phyloP scores from a whole-genome alignment of 2,888 invertebrate genomes.

The Drosophila parthenogenetica region DNA sequence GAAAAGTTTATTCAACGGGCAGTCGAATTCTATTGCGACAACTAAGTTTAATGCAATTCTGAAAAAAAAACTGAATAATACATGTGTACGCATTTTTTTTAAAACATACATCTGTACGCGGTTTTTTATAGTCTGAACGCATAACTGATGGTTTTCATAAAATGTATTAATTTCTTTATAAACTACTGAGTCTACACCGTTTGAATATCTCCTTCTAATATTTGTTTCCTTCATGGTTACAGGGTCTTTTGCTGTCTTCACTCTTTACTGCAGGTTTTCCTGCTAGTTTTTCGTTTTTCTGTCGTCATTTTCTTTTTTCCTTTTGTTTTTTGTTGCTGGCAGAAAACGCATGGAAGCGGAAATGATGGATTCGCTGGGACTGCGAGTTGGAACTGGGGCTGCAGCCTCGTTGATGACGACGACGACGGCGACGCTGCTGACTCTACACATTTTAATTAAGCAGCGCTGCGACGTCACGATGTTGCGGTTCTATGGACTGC shows the following conservation, averaged over 20 bases:
- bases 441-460: constrained; percentile 81
- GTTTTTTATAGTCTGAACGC: no score
- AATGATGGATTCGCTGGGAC: constrained; percentile 84
- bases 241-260: not conserved
- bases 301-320: constrained; percentile 15
- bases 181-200: no score
- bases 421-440: constrained; percentile 47
- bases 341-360: constrained; percentile 84
- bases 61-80: no score
- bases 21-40: no score
- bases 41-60: no score
- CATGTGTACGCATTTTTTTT: no score
- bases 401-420: constrained; percentile 21
- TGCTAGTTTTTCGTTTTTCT: constrained; percentile 12
- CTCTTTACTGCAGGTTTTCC: not conserved
- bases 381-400: constrained; percentile 45
- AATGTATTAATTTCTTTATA: no score
- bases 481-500: constrained; percentile 73
- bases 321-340: constrained; percentile 51
- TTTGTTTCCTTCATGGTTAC: not conserved
- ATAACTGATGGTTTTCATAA: no score
- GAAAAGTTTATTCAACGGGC: no score
- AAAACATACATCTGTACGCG: no score
- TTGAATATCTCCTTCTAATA: no score
- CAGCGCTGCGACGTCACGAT: constrained; percentile 50